Evolutionary conservation across 2,797 vertebrate species (phyloP).

Genomic region (Cichlasoma orientale): DNA sequence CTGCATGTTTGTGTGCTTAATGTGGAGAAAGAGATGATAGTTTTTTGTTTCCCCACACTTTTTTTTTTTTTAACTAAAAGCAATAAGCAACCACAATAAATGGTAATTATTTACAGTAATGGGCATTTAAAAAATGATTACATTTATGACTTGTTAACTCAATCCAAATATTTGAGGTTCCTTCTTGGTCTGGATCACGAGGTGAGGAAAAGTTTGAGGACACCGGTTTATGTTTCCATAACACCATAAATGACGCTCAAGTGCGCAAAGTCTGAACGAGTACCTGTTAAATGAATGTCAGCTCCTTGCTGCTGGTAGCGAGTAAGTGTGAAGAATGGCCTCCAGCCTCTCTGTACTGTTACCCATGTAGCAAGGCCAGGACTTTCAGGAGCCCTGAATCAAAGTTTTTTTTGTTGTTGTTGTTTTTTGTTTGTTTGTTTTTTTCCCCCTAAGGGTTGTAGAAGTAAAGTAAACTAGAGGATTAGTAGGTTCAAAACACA

Average conservation of each 20-base stretch:
- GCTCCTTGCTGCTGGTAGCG: constrained; percentile 77
- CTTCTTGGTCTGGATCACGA: neutral
- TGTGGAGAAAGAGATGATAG: constrained; percentile 2
- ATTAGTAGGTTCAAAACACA: constrained; percentile 2
- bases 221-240: constrained; percentile 47
- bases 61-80: neutral
- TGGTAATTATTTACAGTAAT: neutral
- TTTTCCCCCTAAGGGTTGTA: constrained; percentile 1
- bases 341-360: constrained; percentile 58
- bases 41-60: neutral
- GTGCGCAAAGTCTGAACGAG: constrained; percentile 71
- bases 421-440: neutral
- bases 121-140: no score
- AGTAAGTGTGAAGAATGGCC: constrained; percentile 76
- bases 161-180: neutral
- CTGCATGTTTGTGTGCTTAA: neutral
- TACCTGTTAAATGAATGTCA: constrained; percentile 80
- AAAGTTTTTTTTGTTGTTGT: neutral
- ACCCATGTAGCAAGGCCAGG: constrained; percentile 51
- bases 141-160: neutral
- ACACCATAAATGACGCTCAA: constrained; percentile 53
- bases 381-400: constrained; percentile 28
- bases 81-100: neutral
- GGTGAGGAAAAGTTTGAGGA: constrained; percentile 1
- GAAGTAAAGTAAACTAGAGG: neutral